A percentile compares a stretch with the other conserved stretches of the same genome.
These are phyloP conservation scores for Phengaris arion DNA, from an alignment of 2,888 invertebrate species.

Conservation along the genomic window DNA sequence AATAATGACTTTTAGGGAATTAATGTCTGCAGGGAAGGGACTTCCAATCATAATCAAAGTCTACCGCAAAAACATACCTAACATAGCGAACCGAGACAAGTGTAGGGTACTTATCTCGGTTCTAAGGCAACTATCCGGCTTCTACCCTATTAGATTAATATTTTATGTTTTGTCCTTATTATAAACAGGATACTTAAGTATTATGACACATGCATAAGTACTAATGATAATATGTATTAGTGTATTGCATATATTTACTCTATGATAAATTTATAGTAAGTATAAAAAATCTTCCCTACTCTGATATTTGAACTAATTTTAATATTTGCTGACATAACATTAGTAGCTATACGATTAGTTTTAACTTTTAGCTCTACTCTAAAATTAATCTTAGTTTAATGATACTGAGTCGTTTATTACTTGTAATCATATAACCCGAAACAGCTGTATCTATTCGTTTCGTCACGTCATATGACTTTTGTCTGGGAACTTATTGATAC, in stretches of 20 bases:
- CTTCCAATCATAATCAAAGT: too few species aligned
- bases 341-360: background rate
- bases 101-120: too few species aligned
- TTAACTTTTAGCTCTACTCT: background rate
- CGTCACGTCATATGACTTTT: background rate
- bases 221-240: background rate
- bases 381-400: background rate
- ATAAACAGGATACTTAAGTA: too few species aligned
- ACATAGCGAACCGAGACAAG: too few species aligned
- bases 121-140: too few species aligned
- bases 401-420: background rate
- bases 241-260: background rate
- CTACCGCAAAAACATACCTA: too few species aligned
- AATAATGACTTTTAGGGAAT: too few species aligned
- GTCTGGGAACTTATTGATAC: constrained; percentile 12
- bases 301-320: background rate
- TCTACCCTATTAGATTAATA: too few species aligned
- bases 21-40: too few species aligned
- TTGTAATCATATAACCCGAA: background rate
- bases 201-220: too few species aligned
- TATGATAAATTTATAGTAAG: background rate
- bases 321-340: background rate
- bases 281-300: background rate
- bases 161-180: too few species aligned
- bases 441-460: constrained; percentile 2